Base-by-base conservation (phyloP, 2,113 vertebrate species). In the Sturnus vulgaris region DNA sequence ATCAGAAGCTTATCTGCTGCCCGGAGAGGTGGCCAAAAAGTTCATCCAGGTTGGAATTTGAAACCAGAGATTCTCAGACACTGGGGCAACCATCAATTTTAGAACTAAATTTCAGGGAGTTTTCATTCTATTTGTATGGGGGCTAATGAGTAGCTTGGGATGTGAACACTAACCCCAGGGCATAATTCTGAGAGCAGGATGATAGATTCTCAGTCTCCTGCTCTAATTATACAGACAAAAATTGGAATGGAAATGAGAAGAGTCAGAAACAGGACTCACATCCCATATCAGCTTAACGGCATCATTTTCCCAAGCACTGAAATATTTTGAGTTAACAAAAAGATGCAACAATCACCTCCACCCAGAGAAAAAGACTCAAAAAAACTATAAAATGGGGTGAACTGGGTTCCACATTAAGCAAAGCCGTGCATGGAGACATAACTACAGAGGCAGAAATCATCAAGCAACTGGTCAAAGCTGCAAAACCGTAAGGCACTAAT, bases 91-190 rank as follows among this genome's bases (percentile, higher is more conserved):
- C 53, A 72, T 40, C 90, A 35, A 83, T 94, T 92, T 55, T 15
- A 28, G 70, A 91, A 65, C 68, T 73, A 77, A 61, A 79, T 89
- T 83, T 90, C 81, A 86, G 47, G 66, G 82, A 86, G 73, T 49
- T 92, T 70, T 68, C 65, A 75, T 92, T 88, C 85, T 89, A 11
- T 88, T 88, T 90, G 86, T 81, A 87, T 56, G 73, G 73, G 69
- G 73, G 53, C 76, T 95, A 96, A 96, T 88, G 93, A 95, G 61
- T 86, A 92, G 88, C 69, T 83, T 76, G 82, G 92, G 95, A 93
- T 71, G 50, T 23, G 79, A 94, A 82, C 61, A 15, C 72, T 70
- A 94, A 83, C 82, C 86, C 83, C 86, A 69, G 77, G 86, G 92
- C 88, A 39, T 86, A 89, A 93, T 72, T 93, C 72, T 88, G 61